Conservation (phyloP, 2,113 vertebrate species). For the Tor tambroides region DNA sequence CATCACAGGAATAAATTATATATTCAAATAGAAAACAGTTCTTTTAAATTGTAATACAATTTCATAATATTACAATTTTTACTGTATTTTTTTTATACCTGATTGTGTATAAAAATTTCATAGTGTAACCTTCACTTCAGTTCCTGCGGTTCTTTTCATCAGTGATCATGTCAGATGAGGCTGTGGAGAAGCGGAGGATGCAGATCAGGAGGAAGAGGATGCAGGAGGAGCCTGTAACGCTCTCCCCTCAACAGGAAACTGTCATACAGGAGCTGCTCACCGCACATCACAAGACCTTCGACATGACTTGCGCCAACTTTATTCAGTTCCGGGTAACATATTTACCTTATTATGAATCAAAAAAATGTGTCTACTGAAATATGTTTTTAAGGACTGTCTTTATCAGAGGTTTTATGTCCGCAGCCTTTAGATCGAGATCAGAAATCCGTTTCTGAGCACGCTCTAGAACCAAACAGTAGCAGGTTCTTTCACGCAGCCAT, state of each 20-base stretch:
- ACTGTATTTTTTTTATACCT: too few relatives aligned
- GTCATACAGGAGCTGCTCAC: constrained; percentile 70
- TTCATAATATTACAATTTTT: background rate
- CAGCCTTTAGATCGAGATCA: constrained; percentile 62
- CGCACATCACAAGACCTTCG: constrained; percentile 72
- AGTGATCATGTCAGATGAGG: constrained; percentile 80
- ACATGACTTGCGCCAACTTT: constrained; percentile 72
- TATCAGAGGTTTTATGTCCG: background rate
- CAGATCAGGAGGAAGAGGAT: constrained; percentile 71
- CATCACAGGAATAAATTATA: background rate
- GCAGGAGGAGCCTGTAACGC: constrained; percentile 24
- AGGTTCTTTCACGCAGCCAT: too few relatives aligned
- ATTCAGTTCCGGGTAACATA: constrained; percentile 72
- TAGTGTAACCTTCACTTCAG: background rate
- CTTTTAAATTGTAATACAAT: background rate
- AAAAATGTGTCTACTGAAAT: background rate
- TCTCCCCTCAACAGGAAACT: constrained; percentile 68
- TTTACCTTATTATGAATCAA: background rate
- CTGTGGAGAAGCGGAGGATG: constrained; percentile 72
- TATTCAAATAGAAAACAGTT: background rate
- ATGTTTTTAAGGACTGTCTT: background rate
- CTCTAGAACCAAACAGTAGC: background rate
- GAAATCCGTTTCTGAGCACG: constrained; percentile 9
- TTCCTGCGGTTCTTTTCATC: background rate
- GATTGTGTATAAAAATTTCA: too few relatives aligned